Evolutionary conservation across 2,888 invertebrate genomes (phyloP), one percentile per base, ranked within the genome.

Genomic region (Mesodorylaimus sp.): DNA sequence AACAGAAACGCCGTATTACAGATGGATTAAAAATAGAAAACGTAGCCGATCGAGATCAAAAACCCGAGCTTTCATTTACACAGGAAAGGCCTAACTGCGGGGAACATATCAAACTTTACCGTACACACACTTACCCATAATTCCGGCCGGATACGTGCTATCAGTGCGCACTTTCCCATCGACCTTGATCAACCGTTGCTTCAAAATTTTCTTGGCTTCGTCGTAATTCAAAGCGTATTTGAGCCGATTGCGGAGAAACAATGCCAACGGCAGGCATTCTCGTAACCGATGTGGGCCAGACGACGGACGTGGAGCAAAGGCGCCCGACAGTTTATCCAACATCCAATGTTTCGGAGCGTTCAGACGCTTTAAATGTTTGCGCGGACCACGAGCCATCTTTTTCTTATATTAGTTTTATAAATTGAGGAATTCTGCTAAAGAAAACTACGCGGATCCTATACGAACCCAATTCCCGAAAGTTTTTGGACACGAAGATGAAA

Each of bases 281-380:
- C 95, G 78, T 59, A 93, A 73, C 72, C 89, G 93, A 77, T 99
- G 97, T 53, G 97, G 95, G 52, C 97, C 97, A 58, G 87, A 83
- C 67, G 86, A 85, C 55, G 97, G 95, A 64, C 91, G 81, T 56
- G 95, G 95, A 59, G 97, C 95, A 69, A 87, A 95, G 52, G 86
- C 88, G 67, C 95, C 95, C 57, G 89, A 88, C 64, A 95, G 75
- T 74, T 97, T 99, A 77, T 93, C 95, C 78, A 97, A 79, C 93
- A 99, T 95, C 97, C 97, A 97, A 83, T 95, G 87, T 74, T 91
- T 93, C 13, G 97, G 97, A 53, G 97, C 97, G 70, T 85, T 82
- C 66, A 97, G 77, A 73, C 97, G 89, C 81, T 97, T 97, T 77
- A 99, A 77, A 75, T 95, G 95, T 77, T 95, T 93, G 74, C 91